Base-by-base conservation (phyloP, 2,113 vertebrate genomes). In the Hylia prasina region DNA sequence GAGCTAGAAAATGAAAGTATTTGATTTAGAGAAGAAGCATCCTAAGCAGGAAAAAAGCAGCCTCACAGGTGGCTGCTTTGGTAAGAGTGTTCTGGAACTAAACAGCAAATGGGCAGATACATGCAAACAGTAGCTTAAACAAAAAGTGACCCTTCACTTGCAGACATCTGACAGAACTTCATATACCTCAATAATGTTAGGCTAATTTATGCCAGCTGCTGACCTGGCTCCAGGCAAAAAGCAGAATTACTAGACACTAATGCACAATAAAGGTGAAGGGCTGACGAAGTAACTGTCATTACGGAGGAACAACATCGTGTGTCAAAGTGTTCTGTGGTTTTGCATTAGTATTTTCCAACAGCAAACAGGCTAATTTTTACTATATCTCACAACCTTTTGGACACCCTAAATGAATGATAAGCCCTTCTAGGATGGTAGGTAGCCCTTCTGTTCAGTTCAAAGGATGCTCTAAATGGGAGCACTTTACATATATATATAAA, bases 271-370 rank as follows among this genome's bases (percentile, higher is more conserved):
- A 93, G 33, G 63, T 65, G 75, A 85, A 93, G 40, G 44, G 76
- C 71, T 96, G 82, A 89, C 0, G 0, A 83, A 83, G 71, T 82
- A 88, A 90, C 44, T 75, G 66, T 64, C 24, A 72, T 76, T 88
- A 82, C 1, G 8, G 58, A 76, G 42, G 66, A 85, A 73, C n/a
- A 68, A 23, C 13, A 11, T 45, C 24, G 90, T 91, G 93, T 80
- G 44, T 80, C 93, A 30, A 92, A 95, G 40, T 63, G 82, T 77
- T 80, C 30, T 73, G 85, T 95, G 92, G 90, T 83, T 94, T 95
- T 88, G 35, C 30, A 58, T 54, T 50, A 47, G 35, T 77, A 63
- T 92, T 82, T 91, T 77, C 54, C 68, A 82, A 65, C 17, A 82
- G 53, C 56, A 42, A 73, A 58, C 18, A 76, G 44, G 61, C 63